Base-by-base conservation (phyloP, 1,140 invertebrate genomes). In the Sycophaga agraensis region DNA sequence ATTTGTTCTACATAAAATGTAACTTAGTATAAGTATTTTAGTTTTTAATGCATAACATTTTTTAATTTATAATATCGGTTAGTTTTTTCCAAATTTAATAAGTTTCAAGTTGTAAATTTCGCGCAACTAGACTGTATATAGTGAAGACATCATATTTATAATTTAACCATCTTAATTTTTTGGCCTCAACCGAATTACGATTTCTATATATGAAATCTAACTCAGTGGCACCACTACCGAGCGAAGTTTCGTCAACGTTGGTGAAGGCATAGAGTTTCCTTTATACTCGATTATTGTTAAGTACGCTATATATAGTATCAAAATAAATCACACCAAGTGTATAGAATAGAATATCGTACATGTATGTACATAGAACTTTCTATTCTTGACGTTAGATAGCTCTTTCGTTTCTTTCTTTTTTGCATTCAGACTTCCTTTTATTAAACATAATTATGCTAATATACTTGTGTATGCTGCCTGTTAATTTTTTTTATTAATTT, bases 241-340 rank as follows among this genome's bases (percentile, higher is more conserved):
- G 67, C 75, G 69, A 76, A 76, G 68, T 64, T 73, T 73, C 70
- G 75, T 75, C 74, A 70, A 77, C 72, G 70, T 73, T 74, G 59
- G 59, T 73, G 62, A 78, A 78, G 75, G 76, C 76, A 77, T 73
- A 72, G 66, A 77, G 71, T 78, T 75, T 67, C 68, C 67, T 71
- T 48, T 51, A 51, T 35, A 67, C 55, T 67, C 69, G 69, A 74
- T 64, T 70, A 73, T 76, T 50, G 59, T 74, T 73, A 69, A 74
- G 69, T 74, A 75, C 68, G 70, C 73, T 73, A 73, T 71, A 74
- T 66, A 69, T 77, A 79, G 76, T 79, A 79, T 79, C 77, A 79
- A 79, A 79, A 79, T 78, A 79, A 79, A 79, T 73, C 75, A 75
- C 76, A 79, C 72, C 73, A 58, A 79, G 72, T 77, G 71, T 77